Conservation (phyloP, 2,113 vertebrate genomes). For the Zapus hudsonius region DNA sequence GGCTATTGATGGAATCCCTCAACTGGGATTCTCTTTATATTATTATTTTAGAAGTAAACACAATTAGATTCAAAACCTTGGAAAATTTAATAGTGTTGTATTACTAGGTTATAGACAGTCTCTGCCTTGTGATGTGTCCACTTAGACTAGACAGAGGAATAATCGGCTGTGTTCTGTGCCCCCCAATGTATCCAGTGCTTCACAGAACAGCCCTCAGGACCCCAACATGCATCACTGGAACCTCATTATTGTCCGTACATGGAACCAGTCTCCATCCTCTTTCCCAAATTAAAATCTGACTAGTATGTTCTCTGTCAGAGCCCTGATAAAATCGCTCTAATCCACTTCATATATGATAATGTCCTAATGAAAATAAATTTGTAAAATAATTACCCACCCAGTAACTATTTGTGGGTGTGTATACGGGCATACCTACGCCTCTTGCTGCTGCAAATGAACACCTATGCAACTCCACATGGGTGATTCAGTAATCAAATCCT, state of each 20-base stretch:
- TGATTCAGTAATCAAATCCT: too few relatives aligned
- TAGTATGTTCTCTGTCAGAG: not conserved
- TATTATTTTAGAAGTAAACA: not conserved
- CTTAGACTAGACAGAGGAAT: not conserved
- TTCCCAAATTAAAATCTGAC: not conserved
- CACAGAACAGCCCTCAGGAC: not conserved
- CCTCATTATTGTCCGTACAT: not conserved
- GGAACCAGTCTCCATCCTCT: not conserved
- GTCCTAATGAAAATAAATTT: not conserved
- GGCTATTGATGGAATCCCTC: not conserved
- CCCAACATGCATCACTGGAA: not conserved
- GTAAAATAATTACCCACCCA: not conserved
- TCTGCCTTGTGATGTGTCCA: not conserved
- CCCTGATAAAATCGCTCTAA: not conserved
- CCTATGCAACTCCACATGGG: too few relatives aligned
- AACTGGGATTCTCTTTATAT: not conserved
- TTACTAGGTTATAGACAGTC: not conserved
- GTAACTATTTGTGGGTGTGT: not conserved
- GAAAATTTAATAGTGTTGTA: not conserved
- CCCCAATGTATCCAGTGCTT: not conserved
- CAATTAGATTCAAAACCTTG: not conserved
- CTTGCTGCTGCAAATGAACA: too few relatives aligned
- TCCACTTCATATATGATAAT: not conserved
- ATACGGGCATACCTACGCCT: not conserved
- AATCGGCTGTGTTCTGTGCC: not conserved